These are phyloP conservation scores for Beroe forskalii DNA, from an alignment of 37 sponge, comb jelly and placozoan genomes.

Conservation along the genomic window DNA sequence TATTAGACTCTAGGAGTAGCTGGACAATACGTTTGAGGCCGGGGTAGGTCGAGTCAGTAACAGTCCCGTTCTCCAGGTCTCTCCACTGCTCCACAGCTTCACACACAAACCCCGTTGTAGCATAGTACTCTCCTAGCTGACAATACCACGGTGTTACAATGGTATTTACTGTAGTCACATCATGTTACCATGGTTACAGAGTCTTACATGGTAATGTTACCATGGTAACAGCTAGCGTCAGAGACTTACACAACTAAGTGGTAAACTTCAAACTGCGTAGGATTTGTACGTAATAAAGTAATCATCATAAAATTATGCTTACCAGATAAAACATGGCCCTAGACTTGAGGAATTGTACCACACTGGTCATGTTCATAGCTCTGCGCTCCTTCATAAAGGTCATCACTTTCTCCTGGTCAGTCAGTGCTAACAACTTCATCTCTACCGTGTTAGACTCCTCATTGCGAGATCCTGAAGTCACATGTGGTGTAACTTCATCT, in stretches of 20 bases:
- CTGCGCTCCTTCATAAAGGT: not conserved
- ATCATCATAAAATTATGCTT: too few species aligned
- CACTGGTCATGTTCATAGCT: not conserved
- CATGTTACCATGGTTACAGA: too few species aligned
- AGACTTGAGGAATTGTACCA: not conserved
- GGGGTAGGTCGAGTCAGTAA: not conserved
- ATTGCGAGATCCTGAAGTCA: not conserved
- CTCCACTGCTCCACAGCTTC: slow-evolving; percentile 60
- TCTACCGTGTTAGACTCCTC: slow-evolving; percentile 42
- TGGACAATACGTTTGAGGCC: slow-evolving; percentile 23
- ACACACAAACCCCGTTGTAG: not conserved
- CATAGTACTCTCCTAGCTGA: slow-evolving; percentile 57
- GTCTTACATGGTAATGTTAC: too few species aligned
- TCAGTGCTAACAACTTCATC: slow-evolving; percentile 20
- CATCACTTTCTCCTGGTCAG: not conserved
- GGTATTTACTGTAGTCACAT: too few species aligned
- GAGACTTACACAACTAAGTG: too few species aligned
- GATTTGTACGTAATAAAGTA: too few species aligned
- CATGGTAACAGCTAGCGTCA: too few species aligned
- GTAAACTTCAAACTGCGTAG: too few species aligned
- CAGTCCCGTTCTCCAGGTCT: slow-evolving; percentile 2
- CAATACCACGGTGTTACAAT: too few species aligned
- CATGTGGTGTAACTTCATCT: too few species aligned
- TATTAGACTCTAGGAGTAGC: slow-evolving; percentile 10
- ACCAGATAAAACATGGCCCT: not conserved